Evolutionary conservation across 2,797 vertebrate species (phyloP).

Genomic region (Gobionotothen gibberifrons): DNA sequence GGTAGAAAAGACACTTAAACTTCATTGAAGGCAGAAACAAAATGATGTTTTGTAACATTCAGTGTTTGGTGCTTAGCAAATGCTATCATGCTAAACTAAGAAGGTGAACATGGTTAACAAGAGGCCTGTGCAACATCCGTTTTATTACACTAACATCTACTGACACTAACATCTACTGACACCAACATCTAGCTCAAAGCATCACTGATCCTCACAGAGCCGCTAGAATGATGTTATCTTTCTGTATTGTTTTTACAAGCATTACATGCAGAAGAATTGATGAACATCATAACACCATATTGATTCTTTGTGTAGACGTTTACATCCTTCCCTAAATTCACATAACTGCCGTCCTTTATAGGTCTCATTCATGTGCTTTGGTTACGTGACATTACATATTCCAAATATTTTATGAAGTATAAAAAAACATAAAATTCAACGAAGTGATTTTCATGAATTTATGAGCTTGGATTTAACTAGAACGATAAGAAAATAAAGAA

Average conservation of each 20-base stretch:
- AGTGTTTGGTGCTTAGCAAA: neutral
- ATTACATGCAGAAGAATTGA: neutral
- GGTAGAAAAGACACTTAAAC: no score
- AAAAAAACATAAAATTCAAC: constrained; percentile 1
- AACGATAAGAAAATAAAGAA: constrained; percentile 1
- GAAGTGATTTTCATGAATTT: neutral
- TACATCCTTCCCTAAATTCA: neutral
- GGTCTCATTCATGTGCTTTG: neutral
- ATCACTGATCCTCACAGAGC: neutral
- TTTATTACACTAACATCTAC: no score
- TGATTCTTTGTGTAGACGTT: neutral
- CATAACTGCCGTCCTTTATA: neutral
- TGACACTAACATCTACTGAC: neutral
- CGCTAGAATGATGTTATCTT: neutral
- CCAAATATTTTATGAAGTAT: neutral
- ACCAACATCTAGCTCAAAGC: neutral
- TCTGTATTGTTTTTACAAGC: neutral
- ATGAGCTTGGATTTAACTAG: neutral
- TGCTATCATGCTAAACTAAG: neutral
- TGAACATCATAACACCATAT: neutral
- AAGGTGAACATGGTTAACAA: neutral
- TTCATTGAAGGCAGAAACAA: no score
- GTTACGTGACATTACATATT: neutral
- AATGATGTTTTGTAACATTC: no score
- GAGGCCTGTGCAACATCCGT: no score